A percentile compares a stretch with the other conserved stretches of the same genome.
phyloP scores from a whole-genome alignment of 2,888 invertebrate genomes.

The Caenorhabditis angaria region DNA sequence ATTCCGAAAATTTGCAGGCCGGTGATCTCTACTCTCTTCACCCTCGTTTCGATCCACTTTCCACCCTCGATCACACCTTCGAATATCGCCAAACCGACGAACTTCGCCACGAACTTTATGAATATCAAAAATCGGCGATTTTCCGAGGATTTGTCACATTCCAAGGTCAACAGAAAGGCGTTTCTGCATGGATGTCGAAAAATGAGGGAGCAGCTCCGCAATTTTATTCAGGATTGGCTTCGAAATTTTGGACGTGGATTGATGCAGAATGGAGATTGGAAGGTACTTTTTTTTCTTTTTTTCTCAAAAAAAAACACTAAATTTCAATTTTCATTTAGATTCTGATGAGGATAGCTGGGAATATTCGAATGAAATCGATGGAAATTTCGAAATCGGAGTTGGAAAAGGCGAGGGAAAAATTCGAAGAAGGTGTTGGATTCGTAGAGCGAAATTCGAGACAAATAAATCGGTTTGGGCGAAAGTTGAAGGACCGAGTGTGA shows the following conservation, averaged over 20 bases:
- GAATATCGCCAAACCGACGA: conserved; percentile 25
- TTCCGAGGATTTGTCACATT: conserved; percentile 48
- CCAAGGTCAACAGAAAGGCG: conserved; percentile 30
- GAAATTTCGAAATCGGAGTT: conserved; percentile 10
- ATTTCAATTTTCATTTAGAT: no score
- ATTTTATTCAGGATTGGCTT: conserved; percentile 23
- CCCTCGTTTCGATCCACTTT: conserved; percentile 24
- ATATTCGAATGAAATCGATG: conserved; percentile 31
- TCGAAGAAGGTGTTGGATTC: conserved; percentile 32
- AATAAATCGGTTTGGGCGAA: conserved; percentile 37
- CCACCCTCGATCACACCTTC: conserved; percentile 9
- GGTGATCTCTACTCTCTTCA: conserved; percentile 32
- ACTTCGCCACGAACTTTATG: conserved; percentile 11
- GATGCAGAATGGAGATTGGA: conserved; percentile 32
- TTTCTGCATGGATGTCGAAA: conserved; percentile 40
- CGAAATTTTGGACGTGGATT: conserved; percentile 30
- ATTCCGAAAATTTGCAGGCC: neutral
- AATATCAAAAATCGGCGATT: conserved; percentile 44
- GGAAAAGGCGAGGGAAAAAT: conserved; percentile 24
- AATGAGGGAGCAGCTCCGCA: conserved; percentile 15
- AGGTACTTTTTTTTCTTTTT: no score
- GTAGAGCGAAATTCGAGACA: conserved; percentile 32
- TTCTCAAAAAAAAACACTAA: no score
- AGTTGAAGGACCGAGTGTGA: conserved; percentile 35
- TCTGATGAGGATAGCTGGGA: conserved; percentile 31